phyloP scores from a whole-genome alignment of 2,113 vertebrate species.

The Oryctolagus cuniculus region DNA sequence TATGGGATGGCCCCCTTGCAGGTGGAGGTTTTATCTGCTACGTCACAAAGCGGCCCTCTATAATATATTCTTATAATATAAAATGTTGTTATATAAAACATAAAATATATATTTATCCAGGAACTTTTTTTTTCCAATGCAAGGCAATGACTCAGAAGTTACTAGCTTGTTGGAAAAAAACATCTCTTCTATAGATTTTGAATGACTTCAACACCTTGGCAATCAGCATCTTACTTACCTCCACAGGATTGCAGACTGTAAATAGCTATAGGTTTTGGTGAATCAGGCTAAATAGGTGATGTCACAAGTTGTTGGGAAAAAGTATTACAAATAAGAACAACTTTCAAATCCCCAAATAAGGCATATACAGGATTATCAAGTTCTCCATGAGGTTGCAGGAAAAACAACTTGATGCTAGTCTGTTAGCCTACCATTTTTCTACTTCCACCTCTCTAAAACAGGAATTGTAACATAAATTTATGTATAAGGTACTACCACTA shows the following conservation, averaged over 20 bases:
- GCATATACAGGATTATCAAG: not conserved
- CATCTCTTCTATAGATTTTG: not conserved
- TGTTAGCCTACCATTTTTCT: not conserved
- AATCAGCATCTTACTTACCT: not conserved
- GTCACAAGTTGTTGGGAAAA: not conserved
- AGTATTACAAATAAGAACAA: not conserved
- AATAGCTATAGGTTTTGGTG: not conserved
- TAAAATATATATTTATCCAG: not conserved
- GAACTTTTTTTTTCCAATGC: conserved; percentile 1
- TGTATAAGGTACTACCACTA: not conserved
- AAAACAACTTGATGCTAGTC: not conserved
- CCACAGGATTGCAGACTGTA: not conserved
- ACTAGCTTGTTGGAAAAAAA: not conserved
- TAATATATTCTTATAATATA: too few relatives aligned
- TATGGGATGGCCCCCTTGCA: too few relatives aligned
- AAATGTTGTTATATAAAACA: too few relatives aligned
- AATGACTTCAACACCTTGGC: not conserved
- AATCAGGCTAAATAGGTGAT: not conserved
- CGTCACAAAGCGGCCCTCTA: too few relatives aligned
- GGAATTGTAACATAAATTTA: conserved; percentile 26
- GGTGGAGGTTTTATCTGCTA: too few relatives aligned
- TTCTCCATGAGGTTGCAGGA: not conserved
- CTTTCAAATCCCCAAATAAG: not conserved
- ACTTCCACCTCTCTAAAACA: not conserved
- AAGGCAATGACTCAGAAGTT: conserved; percentile 32